Base-by-base conservation (phyloP, 2,888 invertebrate species). In the Notodonta dromedarius region DNA sequence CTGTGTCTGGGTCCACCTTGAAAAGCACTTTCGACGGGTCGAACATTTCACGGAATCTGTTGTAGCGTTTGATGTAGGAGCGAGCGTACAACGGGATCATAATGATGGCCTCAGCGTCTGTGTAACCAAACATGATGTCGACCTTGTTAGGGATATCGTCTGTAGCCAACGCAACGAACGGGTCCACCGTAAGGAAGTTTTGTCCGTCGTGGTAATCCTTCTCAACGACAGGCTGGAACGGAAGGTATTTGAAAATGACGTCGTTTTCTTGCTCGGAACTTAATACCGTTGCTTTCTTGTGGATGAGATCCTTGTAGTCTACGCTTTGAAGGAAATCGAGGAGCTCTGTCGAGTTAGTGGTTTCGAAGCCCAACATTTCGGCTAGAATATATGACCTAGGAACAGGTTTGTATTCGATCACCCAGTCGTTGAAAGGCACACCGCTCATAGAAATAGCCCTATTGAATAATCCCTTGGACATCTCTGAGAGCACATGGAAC, bases 371-470 rank as follows among this genome's bases (percentile, higher is more conserved):
- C 11, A 68, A 50, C 35, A 42, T n/a, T 32, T 57, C 57, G 11
- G 54, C 64, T 35, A 71, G 61, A 24, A 50, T 8, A 7, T 14
- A 62, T 14, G 68, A 57, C n/a, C 66, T 16, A 42, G 48, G 46
- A 32, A 16, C 4, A 8, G 64, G 59, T 46, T 50, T 24, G 32
- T 65, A 63, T 50, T 66, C n/a, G 3, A 54, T 51, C 3, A 54
- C 51, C 57, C 60, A 66, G 40, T 66, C 63, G 48, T 60, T 62
- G 24, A 76, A 13, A 71, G 64, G n/a, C 73, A 80, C 1, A 74
- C 73, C 61, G 48, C 83, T 83, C 32, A 58, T 24, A 24, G 56
- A 12, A 12, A 62, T 44, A 24, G 52, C 65, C 42, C 48, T 59
- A 2, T 59, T 46, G 42, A 67, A 67, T 42, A 67, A 52, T 4